Conservation (phyloP, 64 coral and sea anemone genomes). For the Dendrophyllia cribrosa region DNA sequence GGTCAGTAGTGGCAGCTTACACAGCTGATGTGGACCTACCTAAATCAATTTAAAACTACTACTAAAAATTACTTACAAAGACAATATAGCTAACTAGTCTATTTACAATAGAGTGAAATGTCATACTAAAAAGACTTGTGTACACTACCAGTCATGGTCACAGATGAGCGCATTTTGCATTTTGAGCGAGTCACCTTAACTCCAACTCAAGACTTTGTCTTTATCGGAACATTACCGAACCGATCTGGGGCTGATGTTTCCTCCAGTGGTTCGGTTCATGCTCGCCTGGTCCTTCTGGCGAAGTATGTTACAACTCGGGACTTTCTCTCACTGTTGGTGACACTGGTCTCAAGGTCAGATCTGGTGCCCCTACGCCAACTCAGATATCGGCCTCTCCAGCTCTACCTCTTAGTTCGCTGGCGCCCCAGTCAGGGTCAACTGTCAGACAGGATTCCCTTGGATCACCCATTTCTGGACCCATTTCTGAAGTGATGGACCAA, state of each 20-base stretch:
- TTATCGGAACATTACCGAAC: background rate
- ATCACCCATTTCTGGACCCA: constrained; percentile 19
- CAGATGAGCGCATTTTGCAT: too few relatives aligned
- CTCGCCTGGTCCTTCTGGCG: background rate
- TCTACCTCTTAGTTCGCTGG: background rate
- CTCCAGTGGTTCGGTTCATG: background rate
- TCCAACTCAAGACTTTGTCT: background rate
- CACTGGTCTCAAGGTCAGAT: background rate
- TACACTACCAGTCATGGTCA: too few relatives aligned
- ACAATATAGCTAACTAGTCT: too few relatives aligned
- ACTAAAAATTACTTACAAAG: too few relatives aligned
- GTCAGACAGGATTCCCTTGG: background rate
- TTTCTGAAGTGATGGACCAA: too few relatives aligned
- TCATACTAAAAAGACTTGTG: too few relatives aligned
- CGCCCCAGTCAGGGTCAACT: background rate
- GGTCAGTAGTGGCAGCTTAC: too few relatives aligned
- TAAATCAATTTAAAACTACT: too few relatives aligned
- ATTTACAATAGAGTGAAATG: too few relatives aligned
- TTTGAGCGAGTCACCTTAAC: too few relatives aligned
- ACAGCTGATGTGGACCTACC: too few relatives aligned
- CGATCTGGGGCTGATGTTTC: constrained; percentile 11
- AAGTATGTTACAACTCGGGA: constrained; percentile 16
- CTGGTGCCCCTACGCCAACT: constrained; percentile 2
- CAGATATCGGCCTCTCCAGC: constrained; percentile 22
- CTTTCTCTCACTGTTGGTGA: background rate